Percentiles rank a stretch among this genome's conserved stretches.
phyloP scores from a whole-genome alignment of 2,888 invertebrate species.

The Latrodectus hesperus region DNA sequence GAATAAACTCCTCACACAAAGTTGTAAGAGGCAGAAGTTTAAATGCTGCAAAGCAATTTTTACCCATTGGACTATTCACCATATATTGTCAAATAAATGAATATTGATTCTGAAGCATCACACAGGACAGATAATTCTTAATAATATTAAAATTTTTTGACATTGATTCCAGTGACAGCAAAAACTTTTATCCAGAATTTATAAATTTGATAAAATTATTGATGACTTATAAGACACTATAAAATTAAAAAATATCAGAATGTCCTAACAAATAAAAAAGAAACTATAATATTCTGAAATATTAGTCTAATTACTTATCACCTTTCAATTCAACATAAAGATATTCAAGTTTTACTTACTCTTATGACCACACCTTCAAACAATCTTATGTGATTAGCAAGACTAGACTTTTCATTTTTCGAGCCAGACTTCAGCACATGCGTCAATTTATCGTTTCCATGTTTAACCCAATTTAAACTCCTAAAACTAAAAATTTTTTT shows the following conservation, averaged over 20 bases:
- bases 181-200: not conserved
- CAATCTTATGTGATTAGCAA: constrained; percentile 88
- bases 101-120: too few relatives aligned
- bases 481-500: constrained; percentile 70
- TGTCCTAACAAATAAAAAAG: not conserved
- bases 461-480: constrained; percentile 75
- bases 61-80: too few relatives aligned
- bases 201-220: not conserved
- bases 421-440: constrained; percentile 76
- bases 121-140: too few relatives aligned
- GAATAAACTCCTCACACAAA: too few relatives aligned
- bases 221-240: not conserved
- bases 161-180: not conserved
- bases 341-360: constrained; percentile 76
- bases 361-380: constrained; percentile 97
- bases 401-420: constrained; percentile 77
- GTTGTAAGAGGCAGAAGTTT: too few relatives aligned
- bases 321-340: too few relatives aligned
- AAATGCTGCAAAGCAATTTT: too few relatives aligned
- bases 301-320: not conserved
- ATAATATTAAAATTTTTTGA: too few relatives aligned
- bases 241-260: constrained; percentile 4
- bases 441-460: constrained; percentile 75
- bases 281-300: constrained; percentile 7
- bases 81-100: too few relatives aligned